Conservation (phyloP, 2,797 vertebrate genomes). For the Oreochromis mossambicus region DNA sequence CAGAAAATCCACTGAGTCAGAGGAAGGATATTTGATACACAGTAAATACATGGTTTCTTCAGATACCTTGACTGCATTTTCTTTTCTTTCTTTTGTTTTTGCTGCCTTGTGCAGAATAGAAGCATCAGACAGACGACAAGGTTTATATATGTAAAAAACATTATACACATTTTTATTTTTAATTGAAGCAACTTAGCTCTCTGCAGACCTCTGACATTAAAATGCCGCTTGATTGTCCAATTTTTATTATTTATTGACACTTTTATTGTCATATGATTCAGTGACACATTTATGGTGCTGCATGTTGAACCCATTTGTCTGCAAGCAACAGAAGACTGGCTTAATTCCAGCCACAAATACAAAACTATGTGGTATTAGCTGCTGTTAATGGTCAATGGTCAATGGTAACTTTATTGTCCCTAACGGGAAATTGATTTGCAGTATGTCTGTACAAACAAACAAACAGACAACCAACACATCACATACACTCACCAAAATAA, state of each 20-base stretch:
- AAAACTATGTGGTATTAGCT: neutral
- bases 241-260: neutral
- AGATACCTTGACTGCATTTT: neutral
- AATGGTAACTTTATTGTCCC: too few relatives aligned
- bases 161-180: neutral
- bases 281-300: neutral
- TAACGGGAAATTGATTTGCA: too few relatives aligned
- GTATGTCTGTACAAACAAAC: too few relatives aligned
- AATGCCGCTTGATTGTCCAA: accelerated
- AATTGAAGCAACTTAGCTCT: neutral
- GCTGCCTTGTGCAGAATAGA: neutral
- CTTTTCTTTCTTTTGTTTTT: neutral
- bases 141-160: neutral
- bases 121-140: accelerated
- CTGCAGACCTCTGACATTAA: neutral
- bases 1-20: neutral
- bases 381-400: neutral
- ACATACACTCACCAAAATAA: too few relatives aligned
- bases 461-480: too few relatives aligned
- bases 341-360: neutral
- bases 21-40: neutral
- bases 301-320: neutral
- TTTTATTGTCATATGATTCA: neutral
- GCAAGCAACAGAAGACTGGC: neutral
- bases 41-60: neutral